Percentiles rank a stretch among this genome's conserved stretches.
Evolutionary conservation across 2,888 invertebrate species (phyloP).

Genomic region (Cantharis lateralis): DNA sequence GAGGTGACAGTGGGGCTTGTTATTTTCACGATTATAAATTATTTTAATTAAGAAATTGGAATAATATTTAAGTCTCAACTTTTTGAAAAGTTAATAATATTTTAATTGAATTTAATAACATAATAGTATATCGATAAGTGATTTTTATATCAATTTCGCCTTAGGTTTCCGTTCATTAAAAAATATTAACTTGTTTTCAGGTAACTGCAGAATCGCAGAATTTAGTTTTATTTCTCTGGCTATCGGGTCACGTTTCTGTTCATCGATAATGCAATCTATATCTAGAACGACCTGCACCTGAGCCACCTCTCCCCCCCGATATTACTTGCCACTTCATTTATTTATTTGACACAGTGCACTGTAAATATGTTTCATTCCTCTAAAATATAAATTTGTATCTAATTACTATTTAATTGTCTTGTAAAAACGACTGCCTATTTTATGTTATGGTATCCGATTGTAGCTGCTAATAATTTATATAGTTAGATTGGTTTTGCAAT

Average conservation of each 20-base stretch:
- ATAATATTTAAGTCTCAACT: neutral
- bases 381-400: conserved; percentile 38
- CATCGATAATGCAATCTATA: conserved; percentile 49
- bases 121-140: neutral
- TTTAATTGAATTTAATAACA: neutral
- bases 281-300: conserved; percentile 40
- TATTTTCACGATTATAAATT: neutral
- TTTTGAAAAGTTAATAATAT: neutral
- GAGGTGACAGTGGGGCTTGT: neutral
- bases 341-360: conserved; percentile 41
- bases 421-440: neutral
- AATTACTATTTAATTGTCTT: neutral
- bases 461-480: neutral
- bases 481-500: neutral
- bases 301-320: conserved; percentile 34
- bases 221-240: conserved; percentile 16
- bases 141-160: neutral
- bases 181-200: conserved; percentile 1
- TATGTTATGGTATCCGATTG: neutral
- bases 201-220: conserved; percentile 10
- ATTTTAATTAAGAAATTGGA: neutral
- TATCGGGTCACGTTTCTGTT: conserved; percentile 37
- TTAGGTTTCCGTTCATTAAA: neutral
- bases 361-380: conserved; percentile 41
- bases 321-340: conserved; percentile 42